phyloP scores from a whole-genome alignment of 2,113 vertebrate species.

The Pandion haliaetus region DNA sequence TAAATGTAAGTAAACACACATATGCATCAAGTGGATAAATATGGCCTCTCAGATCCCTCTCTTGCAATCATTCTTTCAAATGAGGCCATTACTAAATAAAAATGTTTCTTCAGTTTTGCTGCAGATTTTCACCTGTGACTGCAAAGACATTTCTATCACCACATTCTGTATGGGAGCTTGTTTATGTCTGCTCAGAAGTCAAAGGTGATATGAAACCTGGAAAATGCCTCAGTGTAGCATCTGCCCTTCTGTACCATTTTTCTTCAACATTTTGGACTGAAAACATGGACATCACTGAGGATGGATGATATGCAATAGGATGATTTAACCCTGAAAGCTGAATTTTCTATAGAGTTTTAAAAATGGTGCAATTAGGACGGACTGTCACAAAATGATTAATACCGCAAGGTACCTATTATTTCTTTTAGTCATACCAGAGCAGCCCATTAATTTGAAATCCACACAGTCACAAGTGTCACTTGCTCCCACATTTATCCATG shows the following conservation, averaged over 20 bases:
- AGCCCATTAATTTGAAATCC: conserved; percentile 69
- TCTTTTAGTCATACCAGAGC: conserved; percentile 22
- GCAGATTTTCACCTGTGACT: neutral
- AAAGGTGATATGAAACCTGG: neutral
- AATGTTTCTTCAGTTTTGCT: neutral
- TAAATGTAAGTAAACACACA: neutral
- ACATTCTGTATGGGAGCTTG: neutral
- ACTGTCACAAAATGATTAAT: conserved; percentile 70
- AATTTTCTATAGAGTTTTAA: conserved; percentile 51
- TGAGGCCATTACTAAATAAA: neutral
- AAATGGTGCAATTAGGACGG: conserved; percentile 45
- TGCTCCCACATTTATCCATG: conserved; percentile 35
- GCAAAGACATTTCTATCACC: neutral
- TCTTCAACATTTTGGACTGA: neutral
- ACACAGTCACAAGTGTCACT: conserved; percentile 39
- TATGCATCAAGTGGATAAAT: neutral
- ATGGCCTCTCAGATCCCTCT: neutral
- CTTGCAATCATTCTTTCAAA: neutral
- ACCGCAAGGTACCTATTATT: conserved; percentile 33
- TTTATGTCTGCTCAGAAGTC: neutral
- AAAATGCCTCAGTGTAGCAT: neutral
- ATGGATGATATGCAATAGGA: neutral
- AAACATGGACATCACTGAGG: neutral
- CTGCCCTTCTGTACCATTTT: neutral
- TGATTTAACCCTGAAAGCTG: conserved; percentile 51